Evolutionary conservation across 2,888 invertebrate genomes (phyloP).

Genomic region (Autographa gamma): DNA sequence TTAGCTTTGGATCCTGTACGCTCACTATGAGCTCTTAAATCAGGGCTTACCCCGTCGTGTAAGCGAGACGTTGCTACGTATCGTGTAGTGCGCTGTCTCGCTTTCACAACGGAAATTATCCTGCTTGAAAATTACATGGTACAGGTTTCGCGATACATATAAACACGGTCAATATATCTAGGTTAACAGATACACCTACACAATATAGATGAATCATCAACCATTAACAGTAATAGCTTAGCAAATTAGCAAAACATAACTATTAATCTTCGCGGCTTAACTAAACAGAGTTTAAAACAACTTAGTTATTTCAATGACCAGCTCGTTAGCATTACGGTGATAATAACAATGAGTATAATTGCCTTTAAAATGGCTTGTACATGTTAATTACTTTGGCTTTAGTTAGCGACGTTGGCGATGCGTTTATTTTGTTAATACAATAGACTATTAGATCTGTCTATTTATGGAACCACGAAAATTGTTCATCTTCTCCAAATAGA

Average conservation of each 20-base stretch:
- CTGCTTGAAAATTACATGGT: no score
- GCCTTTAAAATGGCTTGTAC: constrained; percentile 28
- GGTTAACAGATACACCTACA: background rate
- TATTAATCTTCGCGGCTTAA: constrained; percentile 1
- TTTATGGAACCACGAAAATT: background rate
- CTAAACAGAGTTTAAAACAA: constrained; percentile 28
- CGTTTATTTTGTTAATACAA: constrained; percentile 35
- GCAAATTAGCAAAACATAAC: background rate
- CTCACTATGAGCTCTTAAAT: no score
- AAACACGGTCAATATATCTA: background rate
- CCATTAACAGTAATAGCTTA: constrained; percentile 1
- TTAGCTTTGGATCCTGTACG: background rate
- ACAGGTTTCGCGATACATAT: background rate
- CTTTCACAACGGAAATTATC: no score
- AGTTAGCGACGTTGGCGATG: constrained; percentile 14
- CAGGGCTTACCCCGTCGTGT: no score
- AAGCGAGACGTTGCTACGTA: no score
- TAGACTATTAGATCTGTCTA: constrained; percentile 7
- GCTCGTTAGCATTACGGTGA: constrained; percentile 45
- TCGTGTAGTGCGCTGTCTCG: no score
- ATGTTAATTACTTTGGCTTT: constrained; percentile 35
- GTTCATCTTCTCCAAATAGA: background rate
- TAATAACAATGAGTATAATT: constrained; percentile 40
- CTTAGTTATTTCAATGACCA: constrained; percentile 20
- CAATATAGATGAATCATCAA: background rate